Evolutionary conservation across 2,113 vertebrate genomes (phyloP).

Genomic region (Notiomystis cincta): DNA sequence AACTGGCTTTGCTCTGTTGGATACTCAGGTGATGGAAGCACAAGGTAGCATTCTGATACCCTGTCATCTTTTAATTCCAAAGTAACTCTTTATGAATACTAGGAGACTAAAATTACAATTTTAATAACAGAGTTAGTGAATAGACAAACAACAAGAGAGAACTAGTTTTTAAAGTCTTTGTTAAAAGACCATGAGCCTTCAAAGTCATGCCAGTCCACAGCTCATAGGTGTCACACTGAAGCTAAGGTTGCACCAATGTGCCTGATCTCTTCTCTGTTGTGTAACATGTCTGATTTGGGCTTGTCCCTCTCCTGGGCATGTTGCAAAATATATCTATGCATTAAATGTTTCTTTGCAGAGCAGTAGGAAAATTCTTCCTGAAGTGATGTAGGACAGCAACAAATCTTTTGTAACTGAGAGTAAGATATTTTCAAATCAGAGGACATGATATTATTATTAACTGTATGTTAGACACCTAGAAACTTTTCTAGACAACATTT

Average conservation of each 20-base stretch:
- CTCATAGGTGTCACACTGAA: neutral
- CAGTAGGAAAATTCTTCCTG: neutral
- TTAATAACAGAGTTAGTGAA: neutral
- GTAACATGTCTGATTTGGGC: neutral
- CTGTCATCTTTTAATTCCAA: neutral
- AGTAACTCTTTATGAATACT: neutral
- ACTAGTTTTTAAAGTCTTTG: neutral
- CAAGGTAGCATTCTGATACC: fast-evolving
- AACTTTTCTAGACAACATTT: neutral
- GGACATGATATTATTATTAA: neutral
- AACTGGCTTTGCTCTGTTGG: neutral
- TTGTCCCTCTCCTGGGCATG: neutral
- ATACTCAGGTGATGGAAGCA: neutral
- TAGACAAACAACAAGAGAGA: neutral
- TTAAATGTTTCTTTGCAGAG: neutral
- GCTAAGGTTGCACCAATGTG: neutral
- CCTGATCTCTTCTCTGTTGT: neutral
- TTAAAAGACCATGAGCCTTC: neutral
- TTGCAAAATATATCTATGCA: neutral
- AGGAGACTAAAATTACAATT: neutral
- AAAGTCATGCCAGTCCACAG: neutral
- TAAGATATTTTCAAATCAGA: neutral
- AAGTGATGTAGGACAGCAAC: neutral
- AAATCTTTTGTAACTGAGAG: neutral
- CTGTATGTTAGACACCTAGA: neutral